A percentile compares a stretch with the other conserved stretches of the same genome.
These are phyloP conservation scores for Atopsyche davidsoni DNA, from an alignment of 1,140 invertebrate species.

Conservation along the genomic window DNA sequence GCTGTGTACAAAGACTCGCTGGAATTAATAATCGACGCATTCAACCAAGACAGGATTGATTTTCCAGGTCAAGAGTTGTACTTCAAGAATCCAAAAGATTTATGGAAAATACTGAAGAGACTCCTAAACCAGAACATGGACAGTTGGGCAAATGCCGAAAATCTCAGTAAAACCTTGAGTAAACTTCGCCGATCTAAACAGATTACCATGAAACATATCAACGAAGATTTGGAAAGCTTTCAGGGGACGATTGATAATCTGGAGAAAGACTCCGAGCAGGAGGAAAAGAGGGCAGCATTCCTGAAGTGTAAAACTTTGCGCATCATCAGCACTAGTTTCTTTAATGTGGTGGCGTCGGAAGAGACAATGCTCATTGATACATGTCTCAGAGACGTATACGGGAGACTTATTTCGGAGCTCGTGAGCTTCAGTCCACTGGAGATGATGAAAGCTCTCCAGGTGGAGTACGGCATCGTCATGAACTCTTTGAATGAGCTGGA, in stretches of 20 bases:
- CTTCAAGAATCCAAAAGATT: slow-evolving; percentile 52
- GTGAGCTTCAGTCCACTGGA: no score
- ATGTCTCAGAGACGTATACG: no score
- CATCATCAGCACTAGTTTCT: slow-evolving; percentile 45
- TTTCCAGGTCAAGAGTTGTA: slow-evolving; percentile 47
- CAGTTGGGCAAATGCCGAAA: slow-evolving; percentile 56
- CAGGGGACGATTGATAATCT: slow-evolving; percentile 35
- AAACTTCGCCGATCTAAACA: no score
- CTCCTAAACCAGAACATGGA: slow-evolving; percentile 62
- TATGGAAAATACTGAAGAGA: slow-evolving; percentile 50
- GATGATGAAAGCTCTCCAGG: no score
- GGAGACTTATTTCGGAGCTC: no score
- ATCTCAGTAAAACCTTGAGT: slow-evolving; percentile 50
- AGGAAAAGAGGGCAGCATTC: slow-evolving; percentile 39
- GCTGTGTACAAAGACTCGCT: no score
- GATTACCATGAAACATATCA: no score
- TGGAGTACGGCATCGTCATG: no score
- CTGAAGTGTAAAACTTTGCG: slow-evolving; percentile 43
- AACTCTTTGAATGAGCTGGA: no score
- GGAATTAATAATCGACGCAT: no score
- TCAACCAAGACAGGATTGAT: slow-evolving; percentile 43
- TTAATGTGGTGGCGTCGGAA: slow-evolving; percentile 50
- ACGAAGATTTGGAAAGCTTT: slow-evolving; percentile 35
- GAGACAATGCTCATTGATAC: no score
- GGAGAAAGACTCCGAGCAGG: slow-evolving; percentile 23